Evolutionary conservation across 2,888 invertebrate genomes (phyloP), one percentile per base, ranked within the genome.

Genomic region (Lochmaea capreae): DNA sequence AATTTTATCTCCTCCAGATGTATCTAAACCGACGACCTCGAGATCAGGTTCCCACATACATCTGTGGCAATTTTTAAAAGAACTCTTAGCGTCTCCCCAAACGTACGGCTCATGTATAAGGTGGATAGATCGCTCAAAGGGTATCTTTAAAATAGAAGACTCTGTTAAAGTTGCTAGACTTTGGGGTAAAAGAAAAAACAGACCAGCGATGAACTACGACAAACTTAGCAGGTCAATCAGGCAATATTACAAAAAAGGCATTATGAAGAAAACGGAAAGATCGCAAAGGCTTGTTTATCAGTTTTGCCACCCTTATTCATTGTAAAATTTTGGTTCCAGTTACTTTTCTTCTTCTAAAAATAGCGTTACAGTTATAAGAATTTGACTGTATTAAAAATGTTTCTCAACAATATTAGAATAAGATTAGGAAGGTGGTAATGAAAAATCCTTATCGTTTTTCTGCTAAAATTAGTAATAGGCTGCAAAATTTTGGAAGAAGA

Each of bases 171-270:
- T 99, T 68, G 99, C 99, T n/a, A 91, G 95, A 81, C 91, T 98
- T 70, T 99, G 99, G 99, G 99, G 99, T 76, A 94, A 96, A 83
- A 91, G 99, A 79, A 99, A 99, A 89, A 99, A 99, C 89, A 91
- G 99, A 11, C 98, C 98, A 0, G 98, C 98, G 42, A 99, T 99
- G 99, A 99, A 99, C 90, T 99, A 99, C 89, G 99, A 99, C 90
- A 99, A 99, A 87, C 89, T 99, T 65, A 98, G 97, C 78, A 92
- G 99, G 72, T 98, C 98, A 81, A 97, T 99, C 85, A 90, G 99
- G 67, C 99, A 99, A 87, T 98, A 98, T 89, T 99, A 99, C 91
- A 98, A 99, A 89, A 99, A 99, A 88, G 98, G 98, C 72, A 98
- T 99, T 87, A 97, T 98, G 96, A 98, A 98, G 91, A 99, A 99